phyloP scores from a whole-genome alignment of 2,888 invertebrate genomes.

The Eustalomyia histrio region DNA sequence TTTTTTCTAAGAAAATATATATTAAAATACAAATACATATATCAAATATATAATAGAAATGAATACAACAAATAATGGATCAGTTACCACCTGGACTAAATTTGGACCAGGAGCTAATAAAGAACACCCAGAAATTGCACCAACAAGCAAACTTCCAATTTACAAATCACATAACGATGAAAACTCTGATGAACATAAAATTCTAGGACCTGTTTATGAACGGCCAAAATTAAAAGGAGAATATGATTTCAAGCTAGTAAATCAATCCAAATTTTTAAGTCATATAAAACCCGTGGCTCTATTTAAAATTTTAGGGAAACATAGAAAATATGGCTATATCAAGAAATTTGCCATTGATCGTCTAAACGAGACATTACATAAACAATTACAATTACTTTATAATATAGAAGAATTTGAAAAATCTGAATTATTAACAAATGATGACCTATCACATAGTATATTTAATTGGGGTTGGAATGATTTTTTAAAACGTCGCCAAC shows the following conservation, averaged over 20 bases:
- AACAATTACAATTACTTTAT: slow-evolving; percentile 18
- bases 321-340: slow-evolving; percentile 17
- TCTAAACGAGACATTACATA: slow-evolving; percentile 19
- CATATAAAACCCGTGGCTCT: background rate
- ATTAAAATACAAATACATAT: background rate
- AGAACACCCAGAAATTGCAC: background rate
- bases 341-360: slow-evolving; percentile 24
- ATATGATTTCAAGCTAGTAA: slow-evolving; percentile 16
- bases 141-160: background rate
- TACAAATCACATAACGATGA: background rate
- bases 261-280: slow-evolving; percentile 21
- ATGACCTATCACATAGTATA: slow-evolving; percentile 13
- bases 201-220: background rate
- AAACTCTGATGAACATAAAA: background rate
- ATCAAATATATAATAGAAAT: background rate
- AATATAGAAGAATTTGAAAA: background rate
- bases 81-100: background rate
- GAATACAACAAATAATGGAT: background rate
- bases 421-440: background rate
- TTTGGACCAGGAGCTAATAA: background rate
- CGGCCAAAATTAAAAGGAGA: background rate
- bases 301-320: slow-evolving; percentile 21
- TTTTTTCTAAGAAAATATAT: background rate
- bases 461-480: slow-evolving; percentile 54
- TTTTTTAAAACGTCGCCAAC: slow-evolving; percentile 49